Conservation (phyloP, 2,113 vertebrate genomes). For the Tapirus terrestris region DNA sequence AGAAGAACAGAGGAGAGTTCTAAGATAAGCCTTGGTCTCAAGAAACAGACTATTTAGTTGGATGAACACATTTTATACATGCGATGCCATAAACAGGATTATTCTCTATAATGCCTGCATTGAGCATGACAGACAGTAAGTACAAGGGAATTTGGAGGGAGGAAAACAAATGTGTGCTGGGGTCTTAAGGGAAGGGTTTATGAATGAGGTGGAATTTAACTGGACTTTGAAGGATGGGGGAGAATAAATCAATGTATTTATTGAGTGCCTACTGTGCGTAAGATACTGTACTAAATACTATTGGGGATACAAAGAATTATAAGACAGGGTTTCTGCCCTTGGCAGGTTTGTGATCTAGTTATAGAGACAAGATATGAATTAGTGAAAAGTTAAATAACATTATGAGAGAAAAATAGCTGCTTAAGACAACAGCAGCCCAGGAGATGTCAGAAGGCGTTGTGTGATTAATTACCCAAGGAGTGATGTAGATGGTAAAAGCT, state of each 20-base stretch:
- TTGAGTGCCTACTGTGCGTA: background rate
- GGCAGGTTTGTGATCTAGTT: slow-evolving; percentile 47
- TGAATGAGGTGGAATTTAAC: slow-evolving; percentile 27
- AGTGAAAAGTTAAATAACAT: slow-evolving; percentile 57
- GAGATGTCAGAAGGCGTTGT: background rate
- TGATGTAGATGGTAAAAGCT: background rate
- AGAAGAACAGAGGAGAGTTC: background rate
- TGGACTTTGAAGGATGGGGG: slow-evolving; percentile 43
- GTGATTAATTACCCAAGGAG: slow-evolving; percentile 32
- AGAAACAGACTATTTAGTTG: background rate
- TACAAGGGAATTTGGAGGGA: background rate
- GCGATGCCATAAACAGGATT: background rate
- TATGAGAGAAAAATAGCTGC: slow-evolving; percentile 48
- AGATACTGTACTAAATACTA: background rate
- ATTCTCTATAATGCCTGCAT: background rate
- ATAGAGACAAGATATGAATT: slow-evolving; percentile 49
- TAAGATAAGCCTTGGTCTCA: background rate
- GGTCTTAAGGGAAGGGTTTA: background rate
- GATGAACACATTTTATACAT: background rate
- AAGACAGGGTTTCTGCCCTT: slow-evolving; percentile 40
- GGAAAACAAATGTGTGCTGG: background rate
- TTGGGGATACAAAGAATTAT: background rate
- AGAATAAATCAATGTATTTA: slow-evolving; percentile 38
- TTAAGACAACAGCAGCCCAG: background rate
- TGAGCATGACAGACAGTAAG: background rate